Conservation (phyloP, 2,888 invertebrate species). For the Lasiommata megera region DNA sequence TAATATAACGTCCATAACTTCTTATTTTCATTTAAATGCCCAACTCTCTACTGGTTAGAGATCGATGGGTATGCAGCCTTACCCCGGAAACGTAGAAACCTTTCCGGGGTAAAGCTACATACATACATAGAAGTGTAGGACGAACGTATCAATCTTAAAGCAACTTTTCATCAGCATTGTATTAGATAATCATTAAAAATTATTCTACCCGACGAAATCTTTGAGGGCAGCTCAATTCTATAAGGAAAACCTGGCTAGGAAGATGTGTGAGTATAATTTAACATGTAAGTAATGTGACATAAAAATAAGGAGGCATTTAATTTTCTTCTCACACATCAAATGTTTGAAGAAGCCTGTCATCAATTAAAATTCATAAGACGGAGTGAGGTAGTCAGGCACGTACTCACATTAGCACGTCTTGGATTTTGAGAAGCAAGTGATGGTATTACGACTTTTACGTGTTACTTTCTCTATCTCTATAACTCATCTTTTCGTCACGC, state of each 20-base stretch:
- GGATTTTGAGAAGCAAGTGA: slow-evolving; percentile 12
- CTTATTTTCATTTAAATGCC: no score
- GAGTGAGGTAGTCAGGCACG: slow-evolving; percentile 7
- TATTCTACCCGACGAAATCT: background rate
- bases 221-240: no score
- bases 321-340: slow-evolving; percentile 22
- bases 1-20: no score
- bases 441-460: slow-evolving; percentile 17
- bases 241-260: no score
- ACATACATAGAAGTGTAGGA: no score
- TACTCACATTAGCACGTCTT: slow-evolving; percentile 24
- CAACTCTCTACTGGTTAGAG: no score
- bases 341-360: slow-evolving; percentile 17
- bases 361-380: slow-evolving; percentile 24
- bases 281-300: background rate
- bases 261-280: background rate
- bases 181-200: no score
- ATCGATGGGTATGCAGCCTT: no score
- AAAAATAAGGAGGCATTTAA: slow-evolving; percentile 2
- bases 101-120: no score
- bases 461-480: slow-evolving; percentile 15
- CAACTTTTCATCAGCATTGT: no score
- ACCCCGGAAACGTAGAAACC: no score
- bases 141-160: no score
- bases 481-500: background rate